Conservation (phyloP, 1,140 invertebrate genomes). For the Hesperophylax magnus region DNA sequence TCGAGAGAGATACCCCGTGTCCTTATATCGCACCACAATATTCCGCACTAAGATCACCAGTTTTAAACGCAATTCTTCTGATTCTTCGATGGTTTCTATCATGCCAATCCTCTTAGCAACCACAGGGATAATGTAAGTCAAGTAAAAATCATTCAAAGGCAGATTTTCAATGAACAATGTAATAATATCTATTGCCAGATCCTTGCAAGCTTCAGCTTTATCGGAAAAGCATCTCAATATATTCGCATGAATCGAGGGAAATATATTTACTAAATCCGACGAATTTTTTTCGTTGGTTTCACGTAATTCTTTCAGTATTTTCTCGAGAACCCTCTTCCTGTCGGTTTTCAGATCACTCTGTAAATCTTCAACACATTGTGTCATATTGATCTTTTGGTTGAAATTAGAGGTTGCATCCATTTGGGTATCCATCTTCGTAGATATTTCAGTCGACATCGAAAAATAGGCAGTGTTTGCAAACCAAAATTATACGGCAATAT, state of each 20-base stretch:
- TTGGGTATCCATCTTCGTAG: slow-evolving; percentile 12
- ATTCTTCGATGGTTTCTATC: slow-evolving; percentile 84
- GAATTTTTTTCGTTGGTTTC: slow-evolving; percentile 60
- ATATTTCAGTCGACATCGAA: too few species aligned
- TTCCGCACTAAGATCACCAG: slow-evolving; percentile 76
- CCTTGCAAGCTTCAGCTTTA: slow-evolving; percentile 64
- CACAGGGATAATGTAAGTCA: slow-evolving; percentile 83
- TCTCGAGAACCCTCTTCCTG: slow-evolving; percentile 59
- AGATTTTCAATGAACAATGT: slow-evolving; percentile 64
- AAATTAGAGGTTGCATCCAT: not conserved
- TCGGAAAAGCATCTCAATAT: slow-evolving; percentile 67
- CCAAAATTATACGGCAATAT: not conserved
- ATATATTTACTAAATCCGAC: slow-evolving; percentile 64
- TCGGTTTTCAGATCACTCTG: slow-evolving; percentile 41
- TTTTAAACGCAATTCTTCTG: slow-evolving; percentile 87
- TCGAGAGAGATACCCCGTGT: slow-evolving; percentile 70
- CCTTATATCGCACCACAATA: slow-evolving; percentile 78
- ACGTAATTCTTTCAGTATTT: slow-evolving; percentile 65
- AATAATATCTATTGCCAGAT: slow-evolving; percentile 62
- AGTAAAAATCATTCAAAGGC: slow-evolving; percentile 76
- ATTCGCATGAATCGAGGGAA: slow-evolving; percentile 66
- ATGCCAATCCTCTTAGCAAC: slow-evolving; percentile 83
- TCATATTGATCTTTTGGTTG: slow-evolving; percentile 16
- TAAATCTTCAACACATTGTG: slow-evolving; percentile 31
- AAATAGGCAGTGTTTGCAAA: too few species aligned